phyloP scores from a whole-genome alignment of 2,797 vertebrate genomes.

The Cyclopterus lumpus region DNA sequence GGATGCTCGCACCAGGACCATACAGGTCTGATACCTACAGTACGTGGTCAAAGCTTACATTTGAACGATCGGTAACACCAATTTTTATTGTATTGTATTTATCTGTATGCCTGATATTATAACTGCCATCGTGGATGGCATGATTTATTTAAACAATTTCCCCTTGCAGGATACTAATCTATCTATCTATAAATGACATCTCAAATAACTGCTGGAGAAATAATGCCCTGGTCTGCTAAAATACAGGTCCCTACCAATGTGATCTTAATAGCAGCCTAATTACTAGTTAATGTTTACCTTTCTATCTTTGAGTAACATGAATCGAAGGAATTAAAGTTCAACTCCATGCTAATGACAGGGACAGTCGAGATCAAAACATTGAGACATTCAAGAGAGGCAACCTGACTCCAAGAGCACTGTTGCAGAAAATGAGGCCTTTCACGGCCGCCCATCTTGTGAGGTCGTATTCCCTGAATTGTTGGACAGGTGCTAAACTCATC shows the following conservation, averaged over 20 bases:
- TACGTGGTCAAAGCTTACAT: slow-evolving; percentile 29
- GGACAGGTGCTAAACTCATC: slow-evolving; percentile 29
- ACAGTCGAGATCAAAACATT: slow-evolving; percentile 19
- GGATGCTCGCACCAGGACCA: slow-evolving; percentile 27
- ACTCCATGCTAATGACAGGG: slow-evolving; percentile 10
- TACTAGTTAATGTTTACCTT: slow-evolving; percentile 68
- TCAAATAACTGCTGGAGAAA: slow-evolving; percentile 19
- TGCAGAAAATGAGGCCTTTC: slow-evolving; percentile 16
- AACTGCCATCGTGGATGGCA: background rate
- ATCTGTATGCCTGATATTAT: background rate
- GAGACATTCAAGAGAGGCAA: slow-evolving; percentile 10
- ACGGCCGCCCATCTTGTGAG: background rate
- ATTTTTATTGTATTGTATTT: too few species aligned
- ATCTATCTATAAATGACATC: background rate
- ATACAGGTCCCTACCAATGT: slow-evolving; percentile 19
- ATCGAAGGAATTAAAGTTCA: slow-evolving; percentile 40
- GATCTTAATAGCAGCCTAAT: slow-evolving; percentile 42
- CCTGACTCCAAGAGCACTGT: slow-evolving; percentile 17
- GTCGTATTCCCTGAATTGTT: slow-evolving; percentile 1
- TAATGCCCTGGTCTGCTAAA: slow-evolving; percentile 21
- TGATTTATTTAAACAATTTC: too few species aligned
- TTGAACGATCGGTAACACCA: slow-evolving; percentile 10
- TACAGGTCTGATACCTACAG: slow-evolving; percentile 10
- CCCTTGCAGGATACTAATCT: too few species aligned
- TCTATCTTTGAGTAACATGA: slow-evolving; percentile 27